phyloP scores from a whole-genome alignment of 2,797 vertebrate species.

The Periparus ater region DNA sequence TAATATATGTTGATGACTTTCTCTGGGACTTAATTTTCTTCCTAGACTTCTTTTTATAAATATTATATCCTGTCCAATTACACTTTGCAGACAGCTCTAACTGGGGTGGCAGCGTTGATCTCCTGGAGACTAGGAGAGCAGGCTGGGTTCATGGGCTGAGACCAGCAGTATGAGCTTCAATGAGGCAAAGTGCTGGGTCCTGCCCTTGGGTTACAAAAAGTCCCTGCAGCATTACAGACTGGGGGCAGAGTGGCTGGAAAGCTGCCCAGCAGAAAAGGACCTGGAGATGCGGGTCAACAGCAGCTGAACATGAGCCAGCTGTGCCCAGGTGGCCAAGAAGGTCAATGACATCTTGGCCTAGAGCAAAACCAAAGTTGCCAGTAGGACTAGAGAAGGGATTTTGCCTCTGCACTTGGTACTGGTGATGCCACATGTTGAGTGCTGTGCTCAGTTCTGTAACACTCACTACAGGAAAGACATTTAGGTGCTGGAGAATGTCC shows the following conservation, averaged over 20 bases:
- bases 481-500: neutral
- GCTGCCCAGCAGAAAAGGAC: neutral
- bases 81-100: neutral
- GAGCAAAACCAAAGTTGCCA: neutral
- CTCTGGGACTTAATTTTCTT: neutral
- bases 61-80: neutral
- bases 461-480: neutral
- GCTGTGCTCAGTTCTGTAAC: neutral
- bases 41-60: neutral
- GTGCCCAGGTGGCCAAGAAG: neutral
- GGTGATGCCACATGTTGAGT: neutral
- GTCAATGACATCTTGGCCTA: neutral
- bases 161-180: neutral
- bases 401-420: neutral
- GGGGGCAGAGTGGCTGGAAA: neutral
- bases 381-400: neutral
- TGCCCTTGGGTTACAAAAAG: neutral
- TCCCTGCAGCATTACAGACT: fast-evolving
- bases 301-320: neutral
- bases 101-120: neutral
- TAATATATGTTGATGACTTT: neutral
- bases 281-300: fast-evolving
- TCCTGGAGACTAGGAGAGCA: neutral
- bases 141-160: neutral
- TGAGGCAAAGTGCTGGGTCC: neutral